phyloP scores from a whole-genome alignment of 2,113 vertebrate species.

The Clarias macrocephalus region DNA sequence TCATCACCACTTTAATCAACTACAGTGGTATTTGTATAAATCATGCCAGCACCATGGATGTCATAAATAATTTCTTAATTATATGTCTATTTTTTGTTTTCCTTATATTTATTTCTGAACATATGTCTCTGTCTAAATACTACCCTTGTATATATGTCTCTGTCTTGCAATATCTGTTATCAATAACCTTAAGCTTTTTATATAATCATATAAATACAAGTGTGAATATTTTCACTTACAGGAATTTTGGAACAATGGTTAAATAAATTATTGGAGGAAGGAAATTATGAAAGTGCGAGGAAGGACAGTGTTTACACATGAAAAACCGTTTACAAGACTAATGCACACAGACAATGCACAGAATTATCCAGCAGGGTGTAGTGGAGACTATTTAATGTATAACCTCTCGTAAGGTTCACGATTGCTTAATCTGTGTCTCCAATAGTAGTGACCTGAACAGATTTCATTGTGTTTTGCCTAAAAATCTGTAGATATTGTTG shows the following conservation, averaged over 20 bases:
- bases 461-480: too few relatives aligned
- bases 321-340: background rate
- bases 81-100: background rate
- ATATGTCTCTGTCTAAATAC: background rate
- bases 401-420: too few relatives aligned
- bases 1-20: background rate
- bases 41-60: background rate
- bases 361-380: constrained; percentile 46
- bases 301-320: background rate
- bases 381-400: constrained; percentile 29
- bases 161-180: background rate
- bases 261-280: background rate
- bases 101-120: background rate
- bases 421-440: too few relatives aligned
- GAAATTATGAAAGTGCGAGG: background rate
- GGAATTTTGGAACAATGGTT: background rate
- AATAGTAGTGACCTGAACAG: too few relatives aligned
- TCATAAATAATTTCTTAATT: background rate
- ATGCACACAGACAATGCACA: background rate
- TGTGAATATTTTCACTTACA: background rate
- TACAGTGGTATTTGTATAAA: background rate
- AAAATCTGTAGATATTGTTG: too few relatives aligned
- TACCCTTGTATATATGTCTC: background rate
- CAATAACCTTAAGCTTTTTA: background rate
- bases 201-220: background rate